These are phyloP conservation scores for Drosophila tropicalis DNA, from an alignment of 1,140 invertebrate genomes.

Conservation along the genomic window DNA sequence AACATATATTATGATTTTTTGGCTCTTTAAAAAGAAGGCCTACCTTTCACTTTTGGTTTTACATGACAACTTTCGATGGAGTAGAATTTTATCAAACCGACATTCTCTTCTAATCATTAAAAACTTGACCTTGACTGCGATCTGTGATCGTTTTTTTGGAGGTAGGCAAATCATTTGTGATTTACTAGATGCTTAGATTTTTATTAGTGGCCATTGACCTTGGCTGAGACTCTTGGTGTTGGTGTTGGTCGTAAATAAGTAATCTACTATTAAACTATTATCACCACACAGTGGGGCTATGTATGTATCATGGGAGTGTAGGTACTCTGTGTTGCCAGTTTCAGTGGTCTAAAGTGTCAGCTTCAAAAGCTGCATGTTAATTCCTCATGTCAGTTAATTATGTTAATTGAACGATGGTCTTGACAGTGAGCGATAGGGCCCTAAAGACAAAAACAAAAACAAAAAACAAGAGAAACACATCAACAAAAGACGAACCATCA, in stretches of 20 bases:
- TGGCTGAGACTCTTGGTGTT: neutral
- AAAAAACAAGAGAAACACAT: constrained; percentile 19
- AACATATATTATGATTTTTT: constrained; percentile 22
- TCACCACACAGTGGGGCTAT: constrained; percentile 45
- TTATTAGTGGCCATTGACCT: constrained; percentile 30
- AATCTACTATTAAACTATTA: constrained; percentile 47
- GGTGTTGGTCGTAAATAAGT: constrained; percentile 24
- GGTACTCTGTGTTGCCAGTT: constrained; percentile 15
- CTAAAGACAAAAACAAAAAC: constrained; percentile 43
- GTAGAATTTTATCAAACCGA: neutral
- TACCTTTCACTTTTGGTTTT: constrained; percentile 46
- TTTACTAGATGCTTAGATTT: constrained; percentile 3
- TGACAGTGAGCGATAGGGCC: constrained; percentile 75
- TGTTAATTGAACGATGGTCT: constrained; percentile 78
- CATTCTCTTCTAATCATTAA: constrained; percentile 8
- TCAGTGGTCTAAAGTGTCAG: constrained; percentile 54
- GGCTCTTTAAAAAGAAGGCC: constrained; percentile 24
- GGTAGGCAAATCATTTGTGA: constrained; percentile 1
- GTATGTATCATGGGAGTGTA: constrained; percentile 21
- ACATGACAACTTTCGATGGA: constrained; percentile 41
- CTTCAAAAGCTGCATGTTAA: constrained; percentile 59
- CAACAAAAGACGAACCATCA: constrained; percentile 22
- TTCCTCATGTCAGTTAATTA: constrained; percentile 76
- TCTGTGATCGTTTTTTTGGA: constrained; percentile 8
- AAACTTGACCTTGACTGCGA: neutral